These are phyloP conservation scores for Drosophila carrolli DNA, from an alignment of 1,140 invertebrate genomes.

Conservation along the genomic window DNA sequence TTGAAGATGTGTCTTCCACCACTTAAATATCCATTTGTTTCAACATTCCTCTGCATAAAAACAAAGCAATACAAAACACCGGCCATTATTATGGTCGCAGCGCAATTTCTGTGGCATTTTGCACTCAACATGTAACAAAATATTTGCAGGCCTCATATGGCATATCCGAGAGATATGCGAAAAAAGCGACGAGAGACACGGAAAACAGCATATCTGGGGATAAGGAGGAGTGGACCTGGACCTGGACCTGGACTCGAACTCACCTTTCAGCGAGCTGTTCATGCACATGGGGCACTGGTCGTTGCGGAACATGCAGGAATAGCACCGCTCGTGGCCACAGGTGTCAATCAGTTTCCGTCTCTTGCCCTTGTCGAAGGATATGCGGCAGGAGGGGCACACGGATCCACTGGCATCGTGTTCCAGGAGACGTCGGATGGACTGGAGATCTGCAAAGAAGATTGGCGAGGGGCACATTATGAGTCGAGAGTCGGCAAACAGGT, in stretches of 20 bases:
- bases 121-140: slow-evolving; percentile 54
- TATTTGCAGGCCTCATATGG: slow-evolving; percentile 66
- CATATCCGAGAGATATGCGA: slow-evolving; percentile 50
- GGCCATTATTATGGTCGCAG: slow-evolving; percentile 1
- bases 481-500: slow-evolving; percentile 17
- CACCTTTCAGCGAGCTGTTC: slow-evolving; percentile 84
- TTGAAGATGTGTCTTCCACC: background rate
- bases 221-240: background rate
- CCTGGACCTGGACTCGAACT: slow-evolving; percentile 23
- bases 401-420: slow-evolving; percentile 86
- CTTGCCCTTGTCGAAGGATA: slow-evolving; percentile 97
- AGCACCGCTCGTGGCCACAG: slow-evolving; percentile 97
- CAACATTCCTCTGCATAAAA: slow-evolving; percentile 5
- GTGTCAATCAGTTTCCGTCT: slow-evolving; percentile 96
- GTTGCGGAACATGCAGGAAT: slow-evolving; percentile 96
- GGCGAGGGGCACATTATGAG: slow-evolving; percentile 50
- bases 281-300: slow-evolving; percentile 95
- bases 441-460: slow-evolving; percentile 88
- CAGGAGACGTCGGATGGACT: slow-evolving; percentile 87
- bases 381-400: slow-evolving; percentile 92
- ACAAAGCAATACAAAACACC: slow-evolving; percentile 39
- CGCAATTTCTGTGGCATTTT: slow-evolving; percentile 43
- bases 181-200: slow-evolving; percentile 22
- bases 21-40: slow-evolving; percentile 15
- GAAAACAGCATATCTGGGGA: slow-evolving; percentile 2